These are phyloP conservation scores for Charina bottae DNA, from an alignment of 2,113 vertebrate species.

Conservation along the genomic window DNA sequence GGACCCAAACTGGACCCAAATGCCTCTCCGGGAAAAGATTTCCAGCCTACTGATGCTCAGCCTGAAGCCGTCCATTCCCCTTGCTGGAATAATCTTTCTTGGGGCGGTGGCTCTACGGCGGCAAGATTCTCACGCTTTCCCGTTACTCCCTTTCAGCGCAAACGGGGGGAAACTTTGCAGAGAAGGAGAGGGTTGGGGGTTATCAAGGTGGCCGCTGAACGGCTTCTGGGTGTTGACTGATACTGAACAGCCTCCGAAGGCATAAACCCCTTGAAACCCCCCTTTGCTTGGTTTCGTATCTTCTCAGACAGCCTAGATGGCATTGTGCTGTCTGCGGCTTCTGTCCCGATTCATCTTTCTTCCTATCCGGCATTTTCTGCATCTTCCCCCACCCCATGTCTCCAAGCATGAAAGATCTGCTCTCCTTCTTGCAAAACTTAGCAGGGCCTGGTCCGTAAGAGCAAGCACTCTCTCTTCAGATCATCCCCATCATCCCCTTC, in stretches of 20 bases:
- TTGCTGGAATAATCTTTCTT: background rate
- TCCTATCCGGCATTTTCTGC: background rate
- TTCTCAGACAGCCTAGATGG: background rate
- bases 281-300: background rate
- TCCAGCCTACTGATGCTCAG: conserved; percentile 31
- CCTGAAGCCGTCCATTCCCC: conserved; percentile 16
- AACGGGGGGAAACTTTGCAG: background rate
- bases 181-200: background rate
- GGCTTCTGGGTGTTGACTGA: background rate
- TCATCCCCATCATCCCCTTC: too few species aligned
- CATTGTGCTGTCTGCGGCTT: background rate
- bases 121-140: conserved; percentile 9
- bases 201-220: too few species aligned
- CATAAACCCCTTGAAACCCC: background rate
- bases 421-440: background rate
- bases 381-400: background rate
- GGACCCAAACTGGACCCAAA: background rate
- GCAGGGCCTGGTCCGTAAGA: too few species aligned
- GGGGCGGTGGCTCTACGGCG: background rate
- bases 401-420: background rate
- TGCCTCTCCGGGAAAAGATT: conserved; percentile 27
- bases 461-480: too few species aligned
- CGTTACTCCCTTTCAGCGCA: background rate
- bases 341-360: background rate
- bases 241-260: background rate